Conservation (phyloP, 64 coral and sea anemone species). For the Astreopora myriophthalma region DNA sequence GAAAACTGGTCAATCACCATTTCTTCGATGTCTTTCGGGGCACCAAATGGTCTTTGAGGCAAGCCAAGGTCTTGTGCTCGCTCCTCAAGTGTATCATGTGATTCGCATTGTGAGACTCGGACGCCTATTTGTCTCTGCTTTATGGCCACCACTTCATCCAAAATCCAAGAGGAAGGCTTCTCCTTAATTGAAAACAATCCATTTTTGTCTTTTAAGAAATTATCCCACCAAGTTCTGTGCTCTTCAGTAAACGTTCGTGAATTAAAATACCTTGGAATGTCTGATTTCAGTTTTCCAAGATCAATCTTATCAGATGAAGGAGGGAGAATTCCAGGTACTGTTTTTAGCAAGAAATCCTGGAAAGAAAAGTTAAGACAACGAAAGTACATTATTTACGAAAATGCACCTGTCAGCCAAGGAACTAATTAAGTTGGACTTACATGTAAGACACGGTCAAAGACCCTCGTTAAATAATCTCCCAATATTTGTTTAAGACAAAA, state of each 20-base stretch:
- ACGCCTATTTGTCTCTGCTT: not conserved
- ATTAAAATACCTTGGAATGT: not conserved
- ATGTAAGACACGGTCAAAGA: too few relatives aligned
- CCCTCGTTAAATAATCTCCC: too few relatives aligned
- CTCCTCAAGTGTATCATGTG: not conserved
- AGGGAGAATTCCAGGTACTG: not conserved
- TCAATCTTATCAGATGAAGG: not conserved
- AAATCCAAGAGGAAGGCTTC: not conserved
- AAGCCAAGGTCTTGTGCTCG: not conserved
- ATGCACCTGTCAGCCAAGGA: not conserved
- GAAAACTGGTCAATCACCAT: not conserved
- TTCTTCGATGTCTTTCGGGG: not conserved
- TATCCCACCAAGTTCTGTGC: not conserved
- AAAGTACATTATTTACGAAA: not conserved
- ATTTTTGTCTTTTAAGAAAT: not conserved
- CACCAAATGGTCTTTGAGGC: not conserved
- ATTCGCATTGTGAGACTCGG: not conserved
- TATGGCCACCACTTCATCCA: not conserved
- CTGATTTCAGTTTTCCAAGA: not conserved
- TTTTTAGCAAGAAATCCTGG: not conserved
- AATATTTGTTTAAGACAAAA: too few relatives aligned
- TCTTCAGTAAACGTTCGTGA: not conserved
- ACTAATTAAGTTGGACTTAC: not conserved
- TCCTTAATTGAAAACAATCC: not conserved
- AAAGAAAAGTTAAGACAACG: not conserved